Base-by-base conservation (phyloP, 2,113 vertebrate species). In the Acinonyx jubatus region DNA sequence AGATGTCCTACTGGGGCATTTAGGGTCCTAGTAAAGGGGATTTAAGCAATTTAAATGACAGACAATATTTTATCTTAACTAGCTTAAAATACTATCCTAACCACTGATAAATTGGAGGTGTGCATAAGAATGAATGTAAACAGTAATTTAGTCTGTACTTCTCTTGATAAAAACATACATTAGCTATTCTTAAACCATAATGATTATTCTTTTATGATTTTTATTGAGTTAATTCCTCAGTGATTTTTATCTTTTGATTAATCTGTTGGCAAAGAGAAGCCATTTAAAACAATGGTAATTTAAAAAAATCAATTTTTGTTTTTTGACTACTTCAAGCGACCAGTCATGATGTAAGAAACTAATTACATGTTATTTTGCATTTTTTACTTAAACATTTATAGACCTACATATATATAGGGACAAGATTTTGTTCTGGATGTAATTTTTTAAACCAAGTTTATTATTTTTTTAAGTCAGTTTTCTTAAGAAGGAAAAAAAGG, bases 1-100 rank as follows among this genome's bases (percentile, higher is more conserved):
- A 96, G 88, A 98, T 89, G 27, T 91, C 96, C 96, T 97, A 89
- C 97, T 97, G 88, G 57, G 97, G 48, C 82, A 91, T 96, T 97
- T 94, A 91, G 92, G 96, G 81, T 96, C 66, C 82, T 71, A 45
- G 66, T 29, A 92, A 96, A 95, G 81, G 25, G n/a, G 16, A 18
- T 38, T 93, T 87, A 81, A 94, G 25, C 81, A 98, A 93, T 85
- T 95, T 80, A 79, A 71, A 96, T 85, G 57, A 93, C 38, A 96
- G 89, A 85, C 41, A 96, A 93, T 97, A 96, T 96, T 92, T 92
- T 88, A 94, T 85, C 76, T 96, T 96, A 94, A 95, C 36, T 73
- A 83, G 38, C 14, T 76, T 85, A 96, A 97, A 96, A 92, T 38
- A 82, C 25, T 65, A 25, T 89, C 45, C 41, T 86, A 85, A 45